Percentiles rank a stretch among this genome's conserved stretches.
phyloP scores from a whole-genome alignment of 2,113 vertebrate genomes.

The Thalassarche chlororhynchos region DNA sequence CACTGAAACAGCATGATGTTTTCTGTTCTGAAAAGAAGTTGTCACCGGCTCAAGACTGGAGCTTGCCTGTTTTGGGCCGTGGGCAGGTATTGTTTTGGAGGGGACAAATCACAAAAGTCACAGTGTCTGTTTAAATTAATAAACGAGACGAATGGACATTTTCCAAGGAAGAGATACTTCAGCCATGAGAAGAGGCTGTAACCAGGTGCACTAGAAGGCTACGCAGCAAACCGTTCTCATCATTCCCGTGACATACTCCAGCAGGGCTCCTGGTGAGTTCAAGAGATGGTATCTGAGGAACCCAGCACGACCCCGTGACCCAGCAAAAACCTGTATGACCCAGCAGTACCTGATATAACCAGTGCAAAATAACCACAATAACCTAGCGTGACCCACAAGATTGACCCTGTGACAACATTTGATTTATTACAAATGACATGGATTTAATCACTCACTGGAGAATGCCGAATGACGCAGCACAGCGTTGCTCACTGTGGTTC shows the following conservation, averaged over 20 bases:
- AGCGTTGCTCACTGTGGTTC: conserved; percentile 32
- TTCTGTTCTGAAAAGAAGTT: neutral
- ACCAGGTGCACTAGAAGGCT: neutral
- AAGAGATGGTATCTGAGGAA: neutral
- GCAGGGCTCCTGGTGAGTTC: neutral
- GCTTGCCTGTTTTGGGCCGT: neutral
- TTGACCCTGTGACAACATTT: conserved; percentile 10
- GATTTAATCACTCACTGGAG: conserved; percentile 30
- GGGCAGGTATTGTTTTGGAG: neutral
- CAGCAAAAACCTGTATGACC: neutral
- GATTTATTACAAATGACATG: conserved; percentile 25
- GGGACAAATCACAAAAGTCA: neutral
- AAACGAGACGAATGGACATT: neutral
- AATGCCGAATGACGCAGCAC: conserved; percentile 26
- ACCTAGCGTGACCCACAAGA: neutral
- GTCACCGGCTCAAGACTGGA: neutral
- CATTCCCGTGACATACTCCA: neutral
- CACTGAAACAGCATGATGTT: neutral
- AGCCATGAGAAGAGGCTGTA: neutral
- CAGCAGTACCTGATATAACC: conserved; percentile 8
- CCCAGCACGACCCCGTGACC: neutral
- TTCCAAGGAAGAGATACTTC: neutral
- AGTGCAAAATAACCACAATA: neutral
- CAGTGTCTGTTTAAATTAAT: neutral
- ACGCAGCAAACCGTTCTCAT: neutral